Evolutionary conservation across 1,140 invertebrate genomes (phyloP).

Genomic region (Ceratina calcarata): DNA sequence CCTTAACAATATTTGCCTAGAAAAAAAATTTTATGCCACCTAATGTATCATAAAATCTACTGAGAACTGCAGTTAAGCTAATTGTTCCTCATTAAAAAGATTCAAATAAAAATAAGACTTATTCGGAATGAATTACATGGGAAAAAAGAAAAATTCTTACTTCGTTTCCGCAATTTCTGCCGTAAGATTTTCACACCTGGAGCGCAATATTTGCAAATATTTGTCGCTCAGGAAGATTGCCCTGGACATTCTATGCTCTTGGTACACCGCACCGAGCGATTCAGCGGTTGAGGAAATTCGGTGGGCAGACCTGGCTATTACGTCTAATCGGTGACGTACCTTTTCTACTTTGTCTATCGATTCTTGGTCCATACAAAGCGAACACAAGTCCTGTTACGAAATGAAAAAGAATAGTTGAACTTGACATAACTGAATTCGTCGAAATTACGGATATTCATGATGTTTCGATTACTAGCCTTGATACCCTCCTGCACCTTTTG

Average conservation of each 20-base stretch:
- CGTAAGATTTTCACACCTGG: conserved; percentile 73
- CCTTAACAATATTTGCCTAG: conserved; percentile 74
- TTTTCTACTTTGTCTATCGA: conserved; percentile 75
- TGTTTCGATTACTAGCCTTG: conserved; percentile 66
- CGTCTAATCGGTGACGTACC: conserved; percentile 73
- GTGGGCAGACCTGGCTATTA: conserved; percentile 73
- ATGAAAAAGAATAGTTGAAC: neutral
- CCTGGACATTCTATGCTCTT: conserved; percentile 74
- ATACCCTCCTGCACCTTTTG: conserved; percentile 73
- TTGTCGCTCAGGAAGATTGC: conserved; percentile 73
- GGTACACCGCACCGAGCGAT: conserved; percentile 75
- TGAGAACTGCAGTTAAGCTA: no score
- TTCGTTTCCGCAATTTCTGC: conserved; percentile 75
- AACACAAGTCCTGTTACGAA: conserved; percentile 72
- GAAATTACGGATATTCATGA: neutral
- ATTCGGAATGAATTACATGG: no score
- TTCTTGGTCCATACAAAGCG: conserved; percentile 75
- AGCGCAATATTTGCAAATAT: conserved; percentile 71
- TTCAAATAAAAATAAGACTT: no score
- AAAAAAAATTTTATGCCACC: conserved; percentile 47
- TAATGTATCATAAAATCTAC: no score
- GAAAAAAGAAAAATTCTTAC: conserved; percentile 62
- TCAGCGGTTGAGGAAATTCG: conserved; percentile 75
- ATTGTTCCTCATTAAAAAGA: no score
- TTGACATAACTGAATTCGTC: neutral